A percentile compares a stretch with the other conserved stretches of the same genome.
These are phyloP conservation scores for Centropyge bicolor DNA, from an alignment of 2,797 vertebrate species.

Conservation along the genomic window DNA sequence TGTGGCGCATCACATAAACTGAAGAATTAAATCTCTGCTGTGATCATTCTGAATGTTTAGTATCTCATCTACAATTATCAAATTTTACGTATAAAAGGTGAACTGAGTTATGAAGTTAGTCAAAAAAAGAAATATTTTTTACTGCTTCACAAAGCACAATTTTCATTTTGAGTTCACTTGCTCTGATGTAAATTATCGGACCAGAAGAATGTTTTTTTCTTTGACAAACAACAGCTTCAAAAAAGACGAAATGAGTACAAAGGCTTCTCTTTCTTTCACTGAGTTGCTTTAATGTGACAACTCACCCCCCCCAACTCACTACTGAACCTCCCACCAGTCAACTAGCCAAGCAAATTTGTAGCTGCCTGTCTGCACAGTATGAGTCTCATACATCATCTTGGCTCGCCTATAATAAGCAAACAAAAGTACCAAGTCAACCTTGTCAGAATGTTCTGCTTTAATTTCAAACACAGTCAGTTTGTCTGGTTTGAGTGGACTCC, in stretches of 20 bases:
- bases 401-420: slow-evolving; percentile 62
- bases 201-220: slow-evolving; percentile 60
- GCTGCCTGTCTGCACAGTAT: slow-evolving; percentile 84
- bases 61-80: neutral
- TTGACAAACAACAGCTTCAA: slow-evolving; percentile 62
- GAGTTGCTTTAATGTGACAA: slow-evolving; percentile 62
- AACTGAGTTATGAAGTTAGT: slow-evolving; percentile 5
- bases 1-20: neutral
- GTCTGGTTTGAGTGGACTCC: slow-evolving; percentile 58
- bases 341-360: slow-evolving; percentile 86
- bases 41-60: neutral
- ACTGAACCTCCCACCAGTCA: slow-evolving; percentile 74
- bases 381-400: slow-evolving; percentile 85
- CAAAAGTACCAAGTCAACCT: slow-evolving; percentile 69
- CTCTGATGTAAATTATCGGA: slow-evolving; percentile 71
- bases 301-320: slow-evolving; percentile 17
- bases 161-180: slow-evolving; percentile 54
- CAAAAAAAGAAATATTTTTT: slow-evolving; percentile 52
- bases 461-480: slow-evolving; percentile 61
- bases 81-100: slow-evolving; percentile 11
- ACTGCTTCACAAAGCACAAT: slow-evolving; percentile 41
- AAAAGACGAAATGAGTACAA: slow-evolving; percentile 64
- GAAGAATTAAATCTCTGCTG: slow-evolving; percentile 18
- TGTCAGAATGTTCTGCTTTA: slow-evolving; percentile 67
- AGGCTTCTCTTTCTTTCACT: slow-evolving; percentile 61